Base-by-base conservation (phyloP, 2,113 vertebrate species). In the Plecotus auritus region DNA sequence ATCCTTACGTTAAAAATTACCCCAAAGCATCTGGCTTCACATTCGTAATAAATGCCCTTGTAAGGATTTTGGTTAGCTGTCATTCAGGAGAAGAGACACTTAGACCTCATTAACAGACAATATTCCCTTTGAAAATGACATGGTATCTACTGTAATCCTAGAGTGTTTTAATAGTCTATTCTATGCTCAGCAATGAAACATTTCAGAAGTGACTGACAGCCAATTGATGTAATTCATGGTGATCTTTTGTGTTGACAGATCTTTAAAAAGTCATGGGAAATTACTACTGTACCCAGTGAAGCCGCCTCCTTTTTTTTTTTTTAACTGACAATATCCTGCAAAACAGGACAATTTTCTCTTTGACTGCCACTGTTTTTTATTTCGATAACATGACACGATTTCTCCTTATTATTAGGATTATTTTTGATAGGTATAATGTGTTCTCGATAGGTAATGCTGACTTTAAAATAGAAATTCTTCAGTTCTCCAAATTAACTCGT, bases 231-330 rank as follows among this genome's bases (percentile, higher is more conserved):
- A 97, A 97, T 96, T 85, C 95, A 95, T 96, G n/a, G 69, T 96
- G 35, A 17, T 67, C 91, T 96, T 96, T 86, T 40, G 80, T 97
- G 96, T 96, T 96, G 85, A 97, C 92, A 97, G 97, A 32, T 97
- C 93, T 97, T 96, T 97, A 93, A 92, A 97, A 98, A 97, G 97
- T 98, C 98, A 77, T 91, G 97, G 97, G 97, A 98, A 98, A 98
- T 82, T 96, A 96, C 96, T 97, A 94, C 97, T 92, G 93, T 96
- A 84, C 30, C 76, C 91, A 0, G 35, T 96, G 96, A 95, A 95
- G 42, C 96, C 4, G 47, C 95, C 97, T 96, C 69, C 87, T 93
- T 86, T 18, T 86, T 42, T 95, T 20, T 82, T 87, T 96, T 91
- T 66, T 22, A 37, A 94, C 96, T 97, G 93, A 97, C 97, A 97